Conservation (phyloP, 2,888 invertebrate genomes). For the Eilema sororculum region DNA sequence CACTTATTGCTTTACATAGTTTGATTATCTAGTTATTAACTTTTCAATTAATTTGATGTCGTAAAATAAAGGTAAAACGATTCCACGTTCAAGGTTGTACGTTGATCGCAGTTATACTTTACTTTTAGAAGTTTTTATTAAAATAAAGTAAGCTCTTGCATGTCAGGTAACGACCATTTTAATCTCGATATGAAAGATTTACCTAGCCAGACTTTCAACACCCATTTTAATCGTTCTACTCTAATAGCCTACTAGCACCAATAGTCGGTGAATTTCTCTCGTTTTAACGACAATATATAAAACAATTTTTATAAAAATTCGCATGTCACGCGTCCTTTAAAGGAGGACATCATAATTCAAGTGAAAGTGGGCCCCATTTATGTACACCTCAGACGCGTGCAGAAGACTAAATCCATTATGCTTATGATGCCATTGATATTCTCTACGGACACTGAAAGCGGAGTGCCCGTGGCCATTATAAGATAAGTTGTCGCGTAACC, state of each 20-base stretch:
- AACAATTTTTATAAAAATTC: slow-evolving; percentile 47
- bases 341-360: slow-evolving; percentile 62
- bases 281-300: slow-evolving; percentile 45
- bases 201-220: slow-evolving; percentile 1
- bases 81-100: slow-evolving; percentile 12
- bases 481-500: slow-evolving; percentile 54
- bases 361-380: slow-evolving; percentile 70
- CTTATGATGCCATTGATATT: slow-evolving; percentile 74
- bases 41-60: not conserved
- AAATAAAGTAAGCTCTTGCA: slow-evolving; percentile 6
- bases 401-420: slow-evolving; percentile 68
- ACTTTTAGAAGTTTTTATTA: not conserved
- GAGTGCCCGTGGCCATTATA: slow-evolving; percentile 60
- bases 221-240: slow-evolving; percentile 17
- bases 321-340: slow-evolving; percentile 52
- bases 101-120: not conserved
- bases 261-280: slow-evolving; percentile 27
- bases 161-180: not conserved
- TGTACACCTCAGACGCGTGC: slow-evolving; percentile 57
- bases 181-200: slow-evolving; percentile 8
- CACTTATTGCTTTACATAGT: not conserved
- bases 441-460: slow-evolving; percentile 60
- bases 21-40: not conserved
- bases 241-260: slow-evolving; percentile 31
- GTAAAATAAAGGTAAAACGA: not conserved